Base-by-base conservation (phyloP, 2,888 invertebrate species). In the Heliconius charithonia region DNA sequence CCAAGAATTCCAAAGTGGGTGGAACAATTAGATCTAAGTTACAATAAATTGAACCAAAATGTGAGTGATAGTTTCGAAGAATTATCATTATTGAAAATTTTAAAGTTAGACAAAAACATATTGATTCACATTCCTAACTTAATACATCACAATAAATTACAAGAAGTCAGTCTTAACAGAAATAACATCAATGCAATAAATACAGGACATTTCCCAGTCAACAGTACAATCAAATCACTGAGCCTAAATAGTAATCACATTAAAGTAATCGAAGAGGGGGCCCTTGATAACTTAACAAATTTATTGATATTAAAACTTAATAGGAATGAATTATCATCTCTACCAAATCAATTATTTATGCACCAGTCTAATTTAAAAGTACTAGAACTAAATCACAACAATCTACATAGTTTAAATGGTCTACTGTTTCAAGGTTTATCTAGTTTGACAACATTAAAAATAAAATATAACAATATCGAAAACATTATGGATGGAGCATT, bases 401-500 rank as follows among this genome's bases (percentile, higher is more conserved):
- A 97, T 84, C 90, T 99, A 75, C 96, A 96, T 86, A 96, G 96
- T 85, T 97, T 99, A 83, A 97, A 97, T 88, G 97, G 97, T 79
- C 95, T 98, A 76, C 96, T 97, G 76, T 98, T 99, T 90, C 96
- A 97, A 89, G 97, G 97, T 37, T 94, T 98, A 83, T 96, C 96
- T 76, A 96, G 96, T 84, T 93, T 99, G 81, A 96, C 96, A 75
- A 96, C 96, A 75, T 94, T 99, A 66, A 97, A 97, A 89, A 92
- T 99, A 80, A 97, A 97, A 87, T 96, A 97, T 84, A 99, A 99
- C 91, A 96, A 96, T 84, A 97, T 99, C 85, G 95, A 96, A 77
- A 96, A 96, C 84, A 95, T 99, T 78, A 96, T 97, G 87, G 98
- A 98, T 95, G 99, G 98, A 78, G 97, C 98, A 76, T 99, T 99